Percentiles rank a stretch among this genome's conserved stretches.
Conservation (phyloP, 2,888 invertebrate genomes). For the Subacronicta megacephala region DNA sequence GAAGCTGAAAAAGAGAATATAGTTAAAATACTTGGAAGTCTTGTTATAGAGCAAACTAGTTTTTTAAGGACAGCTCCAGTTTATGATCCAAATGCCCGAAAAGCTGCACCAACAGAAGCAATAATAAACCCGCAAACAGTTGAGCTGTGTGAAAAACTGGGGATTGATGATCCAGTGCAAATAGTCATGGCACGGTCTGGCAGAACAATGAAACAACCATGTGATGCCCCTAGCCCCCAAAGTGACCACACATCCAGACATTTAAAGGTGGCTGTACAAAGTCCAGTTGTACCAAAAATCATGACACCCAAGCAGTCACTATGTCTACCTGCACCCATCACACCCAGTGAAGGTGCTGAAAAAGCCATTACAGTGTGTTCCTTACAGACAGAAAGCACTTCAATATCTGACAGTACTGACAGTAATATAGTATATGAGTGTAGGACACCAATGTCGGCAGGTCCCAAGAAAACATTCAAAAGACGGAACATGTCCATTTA, state of each 20-base stretch:
- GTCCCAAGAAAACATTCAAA: conserved; percentile 79
- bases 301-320: conserved; percentile 73
- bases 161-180: conserved; percentile 95
- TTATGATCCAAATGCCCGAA: conserved; percentile 83
- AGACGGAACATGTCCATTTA: conserved; percentile 84
- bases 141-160: conserved; percentile 91
- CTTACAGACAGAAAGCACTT: conserved; percentile 62
- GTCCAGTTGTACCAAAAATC: conserved; percentile 53
- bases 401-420: conserved; percentile 62
- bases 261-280: conserved; percentile 10
- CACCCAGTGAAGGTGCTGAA: conserved; percentile 71
- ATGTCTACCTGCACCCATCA: conserved; percentile 76
- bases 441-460: conserved; percentile 69
- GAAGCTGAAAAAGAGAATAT: conserved; percentile 92
- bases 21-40: conserved; percentile 90
- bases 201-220: conserved; percentile 73
- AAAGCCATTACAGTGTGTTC: conserved; percentile 57
- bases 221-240: conserved; percentile 24
- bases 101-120: conserved; percentile 82
- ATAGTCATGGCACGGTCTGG: conserved; percentile 89
- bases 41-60: conserved; percentile 92
- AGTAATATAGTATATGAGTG: conserved; percentile 62
- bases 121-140: conserved; percentile 92
- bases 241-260: conserved; percentile 2
- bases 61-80: conserved; percentile 94